Conservation (phyloP, 1,140 invertebrate species). For the Zaprionus lachaisei region DNA sequence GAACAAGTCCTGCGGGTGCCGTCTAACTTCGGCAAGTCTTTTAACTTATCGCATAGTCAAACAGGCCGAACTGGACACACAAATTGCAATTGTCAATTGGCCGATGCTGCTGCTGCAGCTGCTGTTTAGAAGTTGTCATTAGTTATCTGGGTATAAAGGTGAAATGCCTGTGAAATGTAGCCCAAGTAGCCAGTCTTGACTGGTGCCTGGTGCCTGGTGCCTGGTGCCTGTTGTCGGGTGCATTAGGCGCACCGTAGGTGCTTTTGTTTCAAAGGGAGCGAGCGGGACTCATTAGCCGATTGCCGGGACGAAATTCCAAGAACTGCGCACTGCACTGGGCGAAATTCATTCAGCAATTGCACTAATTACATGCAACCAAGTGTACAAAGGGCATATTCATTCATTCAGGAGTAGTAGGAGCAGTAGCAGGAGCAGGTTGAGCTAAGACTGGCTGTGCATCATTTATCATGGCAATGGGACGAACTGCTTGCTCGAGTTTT, state of each 20-base stretch:
- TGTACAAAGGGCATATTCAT: slow-evolving; percentile 29
- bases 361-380: slow-evolving; percentile 72
- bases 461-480: slow-evolving; percentile 54
- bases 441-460: slow-evolving; percentile 10
- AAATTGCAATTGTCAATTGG: slow-evolving; percentile 12
- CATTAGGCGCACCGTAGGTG: not conserved
- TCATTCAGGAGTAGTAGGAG: slow-evolving; percentile 44
- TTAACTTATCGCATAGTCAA: not conserved
- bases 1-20: no score
- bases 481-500: slow-evolving; percentile 2
- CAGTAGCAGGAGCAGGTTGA: slow-evolving; percentile 2
- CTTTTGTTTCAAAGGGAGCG: slow-evolving; percentile 37
- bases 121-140: slow-evolving; percentile 27
- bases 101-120: not conserved
- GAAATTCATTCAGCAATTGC: slow-evolving; percentile 65
- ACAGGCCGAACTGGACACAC: slow-evolving; percentile 9
- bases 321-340: slow-evolving; percentile 38
- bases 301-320: slow-evolving; percentile 52
- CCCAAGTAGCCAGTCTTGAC: not conserved
- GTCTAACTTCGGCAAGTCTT: not conserved
- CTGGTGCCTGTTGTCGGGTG: no score
- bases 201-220: not conserved
- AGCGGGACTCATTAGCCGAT: slow-evolving; percentile 52
- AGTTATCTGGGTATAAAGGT: slow-evolving; percentile 12
- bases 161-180: not conserved